Conservation (phyloP, 2,888 invertebrate species). For the Argyresthia goedartella region DNA sequence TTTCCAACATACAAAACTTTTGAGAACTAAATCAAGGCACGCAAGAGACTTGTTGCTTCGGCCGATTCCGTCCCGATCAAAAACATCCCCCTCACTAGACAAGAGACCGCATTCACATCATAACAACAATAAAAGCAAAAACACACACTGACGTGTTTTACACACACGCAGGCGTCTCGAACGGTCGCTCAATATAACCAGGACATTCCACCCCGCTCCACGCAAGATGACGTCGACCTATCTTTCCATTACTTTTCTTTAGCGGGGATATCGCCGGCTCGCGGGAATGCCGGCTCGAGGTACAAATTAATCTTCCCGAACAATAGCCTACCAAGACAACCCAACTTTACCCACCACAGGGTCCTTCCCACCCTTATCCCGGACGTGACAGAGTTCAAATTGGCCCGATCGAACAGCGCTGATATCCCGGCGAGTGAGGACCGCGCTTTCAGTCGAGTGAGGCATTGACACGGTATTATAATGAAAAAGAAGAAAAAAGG, state of each 20-base stretch:
- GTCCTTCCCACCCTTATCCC: no score
- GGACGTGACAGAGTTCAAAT: no score
- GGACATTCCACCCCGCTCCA: conserved; percentile 7
- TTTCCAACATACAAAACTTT: no score
- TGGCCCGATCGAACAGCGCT: no score
- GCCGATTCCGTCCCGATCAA: no score
- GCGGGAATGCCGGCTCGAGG: conserved; percentile 15
- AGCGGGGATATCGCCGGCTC: not conserved
- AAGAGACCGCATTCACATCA: no score
- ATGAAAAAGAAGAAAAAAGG: conserved; percentile 2
- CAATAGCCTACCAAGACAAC: conserved; percentile 20
- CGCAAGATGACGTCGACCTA: conserved; percentile 8
- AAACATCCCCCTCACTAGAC: no score
- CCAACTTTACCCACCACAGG: no score
- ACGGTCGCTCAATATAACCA: conserved; percentile 6
- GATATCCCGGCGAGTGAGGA: conserved; percentile 12
- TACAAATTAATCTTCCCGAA: conserved; percentile 50
- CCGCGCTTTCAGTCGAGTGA: conserved; percentile 4
- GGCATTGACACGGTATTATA: conserved; percentile 4
- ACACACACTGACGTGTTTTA: no score
- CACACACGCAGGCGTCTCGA: not conserved
- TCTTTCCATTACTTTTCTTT: conserved; percentile 9
- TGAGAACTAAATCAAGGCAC: no score
- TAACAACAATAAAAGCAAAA: no score
- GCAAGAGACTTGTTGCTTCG: no score